Evolutionary conservation across 2,888 invertebrate genomes (phyloP).

Genomic region (Erynnis tages): DNA sequence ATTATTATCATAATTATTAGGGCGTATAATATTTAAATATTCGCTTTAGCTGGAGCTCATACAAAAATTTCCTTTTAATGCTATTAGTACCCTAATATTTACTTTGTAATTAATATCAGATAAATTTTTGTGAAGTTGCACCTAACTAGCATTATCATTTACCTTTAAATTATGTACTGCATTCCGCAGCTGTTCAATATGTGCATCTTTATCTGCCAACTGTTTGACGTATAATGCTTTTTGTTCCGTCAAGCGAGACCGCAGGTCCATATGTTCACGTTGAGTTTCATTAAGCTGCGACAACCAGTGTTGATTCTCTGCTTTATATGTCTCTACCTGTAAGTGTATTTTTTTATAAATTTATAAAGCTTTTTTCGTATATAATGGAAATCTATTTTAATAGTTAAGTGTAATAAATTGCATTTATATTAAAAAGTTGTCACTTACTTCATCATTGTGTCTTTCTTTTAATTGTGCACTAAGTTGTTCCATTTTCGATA

Average conservation of each 20-base stretch:
- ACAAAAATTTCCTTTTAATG: too few species aligned
- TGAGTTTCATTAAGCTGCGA: conserved; percentile 78
- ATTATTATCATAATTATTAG: too few species aligned
- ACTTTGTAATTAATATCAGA: too few species aligned
- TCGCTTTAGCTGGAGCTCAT: too few species aligned
- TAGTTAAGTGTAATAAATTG: too few species aligned
- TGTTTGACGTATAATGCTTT: conserved; percentile 62
- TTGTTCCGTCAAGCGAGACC: conserved; percentile 72
- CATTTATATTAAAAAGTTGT: background rate
- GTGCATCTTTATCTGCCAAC: conserved; percentile 65
- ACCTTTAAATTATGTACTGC: conserved; percentile 66
- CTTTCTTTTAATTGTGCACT: conserved; percentile 82
- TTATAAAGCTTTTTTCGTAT: too few species aligned
- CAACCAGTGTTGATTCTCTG: conserved; percentile 84
- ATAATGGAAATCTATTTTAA: too few species aligned
- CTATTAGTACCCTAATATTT: too few species aligned
- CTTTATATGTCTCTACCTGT: conserved; percentile 82
- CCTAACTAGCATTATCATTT: background rate
- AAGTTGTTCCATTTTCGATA: conserved; percentile 84
- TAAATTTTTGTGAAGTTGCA: too few species aligned
- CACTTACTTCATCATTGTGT: conserved; percentile 79
- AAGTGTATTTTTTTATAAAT: too few species aligned
- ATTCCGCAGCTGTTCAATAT: conserved; percentile 71
- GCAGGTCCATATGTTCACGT: conserved; percentile 74
- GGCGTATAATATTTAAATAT: too few species aligned